Conservation (phyloP, 1,140 invertebrate species). For the Aleiodes sp. region DNA sequence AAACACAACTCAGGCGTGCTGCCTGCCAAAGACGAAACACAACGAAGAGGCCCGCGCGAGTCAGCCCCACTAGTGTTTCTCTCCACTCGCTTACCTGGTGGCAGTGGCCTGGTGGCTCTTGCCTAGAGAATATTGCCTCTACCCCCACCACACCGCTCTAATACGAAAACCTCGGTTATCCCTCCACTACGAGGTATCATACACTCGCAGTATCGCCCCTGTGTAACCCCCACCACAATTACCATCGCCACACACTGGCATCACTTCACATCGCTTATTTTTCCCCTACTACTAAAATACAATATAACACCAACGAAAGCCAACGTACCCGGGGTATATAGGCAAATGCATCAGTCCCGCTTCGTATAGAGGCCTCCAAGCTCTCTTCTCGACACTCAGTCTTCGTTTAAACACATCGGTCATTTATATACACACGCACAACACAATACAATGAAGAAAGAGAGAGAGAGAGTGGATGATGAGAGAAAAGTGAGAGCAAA, state of each 20-base stretch:
- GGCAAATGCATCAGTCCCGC: neutral
- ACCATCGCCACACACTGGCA: neutral
- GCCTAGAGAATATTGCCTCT: constrained; percentile 55
- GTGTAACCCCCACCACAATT: neutral
- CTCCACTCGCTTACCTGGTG: constrained; percentile 58
- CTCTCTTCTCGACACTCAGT: neutral
- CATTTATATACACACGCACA: too few relatives aligned
- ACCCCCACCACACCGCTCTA: constrained; percentile 44
- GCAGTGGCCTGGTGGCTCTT: constrained; percentile 49
- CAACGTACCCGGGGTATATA: constrained; percentile 9
- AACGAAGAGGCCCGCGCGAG: constrained; percentile 47
- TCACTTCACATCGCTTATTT: neutral
- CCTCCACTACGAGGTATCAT: constrained; percentile 41
- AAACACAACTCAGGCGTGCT: neutral
- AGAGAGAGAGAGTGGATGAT: neutral
- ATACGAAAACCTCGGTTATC: constrained; percentile 16
- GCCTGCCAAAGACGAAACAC: too few relatives aligned
- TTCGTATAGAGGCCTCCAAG: neutral
- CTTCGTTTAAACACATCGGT: neutral
- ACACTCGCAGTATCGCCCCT: constrained; percentile 41
- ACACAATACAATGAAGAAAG: constrained; percentile 9
- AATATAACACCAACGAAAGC: too few relatives aligned
- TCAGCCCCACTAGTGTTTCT: constrained; percentile 59
- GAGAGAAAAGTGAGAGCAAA: neutral
- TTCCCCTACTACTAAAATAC: neutral